Conservation (phyloP, 2,797 vertebrate genomes). For the Semotilus atromaculatus region DNA sequence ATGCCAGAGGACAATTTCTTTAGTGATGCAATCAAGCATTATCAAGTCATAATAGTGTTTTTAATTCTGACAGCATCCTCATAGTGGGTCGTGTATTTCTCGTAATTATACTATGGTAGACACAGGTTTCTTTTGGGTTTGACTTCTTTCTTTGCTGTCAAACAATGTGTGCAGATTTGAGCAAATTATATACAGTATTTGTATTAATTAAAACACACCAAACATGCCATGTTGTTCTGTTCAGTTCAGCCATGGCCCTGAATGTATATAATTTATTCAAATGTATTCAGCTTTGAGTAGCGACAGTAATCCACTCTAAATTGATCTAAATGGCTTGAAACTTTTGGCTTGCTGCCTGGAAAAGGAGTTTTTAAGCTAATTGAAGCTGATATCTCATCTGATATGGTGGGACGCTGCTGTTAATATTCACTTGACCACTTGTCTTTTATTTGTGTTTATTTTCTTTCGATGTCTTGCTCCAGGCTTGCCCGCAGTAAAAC, state of each 20-base stretch:
- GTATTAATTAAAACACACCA: slow-evolving; percentile 33
- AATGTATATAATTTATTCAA: slow-evolving; percentile 47
- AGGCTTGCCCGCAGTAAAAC: background rate
- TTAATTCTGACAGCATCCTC: background rate
- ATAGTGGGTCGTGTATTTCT: background rate
- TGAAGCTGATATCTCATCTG: slow-evolving; percentile 26
- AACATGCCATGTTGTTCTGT: background rate
- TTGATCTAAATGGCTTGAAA: slow-evolving; percentile 51
- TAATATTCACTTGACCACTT: slow-evolving; percentile 37
- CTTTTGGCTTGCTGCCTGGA: slow-evolving; percentile 51
- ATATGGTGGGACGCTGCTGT: background rate
- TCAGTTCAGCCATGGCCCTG: background rate
- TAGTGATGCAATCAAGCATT: background rate
- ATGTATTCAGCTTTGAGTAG: slow-evolving; percentile 46
- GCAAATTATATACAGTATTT: slow-evolving; percentile 18
- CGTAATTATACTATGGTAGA: background rate
- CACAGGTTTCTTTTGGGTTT: background rate
- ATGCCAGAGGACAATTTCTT: background rate
- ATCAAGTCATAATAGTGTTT: background rate
- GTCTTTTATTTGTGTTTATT: slow-evolving; percentile 32
- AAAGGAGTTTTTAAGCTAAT: slow-evolving; percentile 31
- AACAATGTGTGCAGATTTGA: background rate
- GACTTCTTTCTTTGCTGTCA: background rate
- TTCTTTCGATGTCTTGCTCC: background rate
- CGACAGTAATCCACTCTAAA: slow-evolving; percentile 50